phyloP scores from a whole-genome alignment of 2,797 vertebrate genomes.

The Champsocephalus gunnari region DNA sequence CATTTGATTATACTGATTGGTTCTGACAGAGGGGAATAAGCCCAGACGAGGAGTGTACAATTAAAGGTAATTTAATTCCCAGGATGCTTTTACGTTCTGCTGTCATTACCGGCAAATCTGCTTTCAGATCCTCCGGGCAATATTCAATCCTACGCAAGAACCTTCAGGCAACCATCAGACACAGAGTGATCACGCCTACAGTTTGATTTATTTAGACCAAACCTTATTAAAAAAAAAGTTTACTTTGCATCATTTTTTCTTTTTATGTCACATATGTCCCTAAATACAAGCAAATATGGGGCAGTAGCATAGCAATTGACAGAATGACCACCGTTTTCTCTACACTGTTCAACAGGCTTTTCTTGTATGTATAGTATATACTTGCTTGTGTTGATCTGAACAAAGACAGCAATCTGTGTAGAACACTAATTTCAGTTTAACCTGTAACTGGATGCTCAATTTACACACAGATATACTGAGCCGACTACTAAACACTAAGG shows the following conservation, averaged over 20 bases:
- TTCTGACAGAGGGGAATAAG: conserved; percentile 61
- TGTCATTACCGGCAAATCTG: conserved; percentile 34
- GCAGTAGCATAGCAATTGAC: background rate
- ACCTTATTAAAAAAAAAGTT: conserved; percentile 21
- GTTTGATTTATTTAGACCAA: conserved; percentile 7
- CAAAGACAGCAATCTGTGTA: background rate
- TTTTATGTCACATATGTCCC: background rate
- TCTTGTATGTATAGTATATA: background rate
- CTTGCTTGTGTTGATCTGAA: background rate
- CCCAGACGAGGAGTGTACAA: conserved; percentile 43
- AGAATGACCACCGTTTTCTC: background rate
- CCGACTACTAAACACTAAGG: background rate
- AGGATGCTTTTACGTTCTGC: conserved; percentile 43
- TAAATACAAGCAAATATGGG: background rate
- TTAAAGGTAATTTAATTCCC: conserved; percentile 69
- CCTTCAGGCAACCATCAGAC: conserved; percentile 32
- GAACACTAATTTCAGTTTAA: background rate
- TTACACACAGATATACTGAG: background rate
- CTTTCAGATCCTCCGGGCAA: conserved; percentile 39
- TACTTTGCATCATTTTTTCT: background rate
- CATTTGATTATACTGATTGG: conserved; percentile 59
- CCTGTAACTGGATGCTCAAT: background rate
- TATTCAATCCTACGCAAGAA: conserved; percentile 15
- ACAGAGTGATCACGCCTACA: background rate
- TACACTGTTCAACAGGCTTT: background rate